phyloP scores from a whole-genome alignment of 2,888 invertebrate genomes.

The Carterocephalus palaemon region DNA sequence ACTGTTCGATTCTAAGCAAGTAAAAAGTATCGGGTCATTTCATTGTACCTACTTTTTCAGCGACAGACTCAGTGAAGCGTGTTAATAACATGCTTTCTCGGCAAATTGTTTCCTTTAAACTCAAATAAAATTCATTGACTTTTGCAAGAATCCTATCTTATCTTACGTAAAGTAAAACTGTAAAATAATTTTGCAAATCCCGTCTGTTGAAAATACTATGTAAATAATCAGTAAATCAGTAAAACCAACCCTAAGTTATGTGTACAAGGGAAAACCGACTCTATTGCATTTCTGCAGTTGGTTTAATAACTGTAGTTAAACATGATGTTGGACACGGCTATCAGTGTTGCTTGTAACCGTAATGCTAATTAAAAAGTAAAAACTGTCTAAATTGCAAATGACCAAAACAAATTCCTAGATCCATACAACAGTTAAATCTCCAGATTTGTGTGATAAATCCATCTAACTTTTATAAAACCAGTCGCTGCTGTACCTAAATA shows the following conservation, averaged over 20 bases:
- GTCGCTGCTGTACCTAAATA: constrained; percentile 58
- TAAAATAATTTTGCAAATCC: no score
- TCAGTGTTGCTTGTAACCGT: constrained; percentile 9
- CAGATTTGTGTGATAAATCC: constrained; percentile 30
- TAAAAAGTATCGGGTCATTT: constrained; percentile 1
- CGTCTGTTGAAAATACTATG: no score
- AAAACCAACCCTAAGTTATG: no score
- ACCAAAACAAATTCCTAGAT: constrained; percentile 41
- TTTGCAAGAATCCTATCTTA: no score
- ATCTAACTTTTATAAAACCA: constrained; percentile 56
- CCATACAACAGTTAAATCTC: constrained; percentile 50
- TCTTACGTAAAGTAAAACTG: no score
- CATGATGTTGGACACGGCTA: not conserved
- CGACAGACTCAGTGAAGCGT: not conserved
- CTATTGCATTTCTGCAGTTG: not conserved
- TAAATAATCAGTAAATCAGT: no score
- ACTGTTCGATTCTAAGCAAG: not conserved
- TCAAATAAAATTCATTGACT: no score
- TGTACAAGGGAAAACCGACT: not conserved
- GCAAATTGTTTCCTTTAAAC: not conserved
- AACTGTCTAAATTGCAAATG: constrained; percentile 50
- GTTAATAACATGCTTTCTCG: not conserved
- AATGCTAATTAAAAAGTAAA: constrained; percentile 35
- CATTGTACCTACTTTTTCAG: not conserved
- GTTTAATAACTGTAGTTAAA: not conserved